Conservation (phyloP, 2,797 vertebrate species). For the Cirrhinus molitorella region DNA sequence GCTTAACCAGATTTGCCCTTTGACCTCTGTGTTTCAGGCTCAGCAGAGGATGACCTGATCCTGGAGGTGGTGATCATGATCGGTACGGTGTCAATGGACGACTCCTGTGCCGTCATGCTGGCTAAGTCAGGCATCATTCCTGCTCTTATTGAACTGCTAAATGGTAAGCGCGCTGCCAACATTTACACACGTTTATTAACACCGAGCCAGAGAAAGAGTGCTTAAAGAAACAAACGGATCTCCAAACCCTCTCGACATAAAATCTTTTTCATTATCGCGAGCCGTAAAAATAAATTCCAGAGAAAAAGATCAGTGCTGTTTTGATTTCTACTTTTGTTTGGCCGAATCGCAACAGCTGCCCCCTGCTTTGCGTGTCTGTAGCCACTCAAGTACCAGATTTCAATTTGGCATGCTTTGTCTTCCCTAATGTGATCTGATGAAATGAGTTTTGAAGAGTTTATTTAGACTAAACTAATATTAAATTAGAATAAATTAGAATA, state of each 20-base stretch:
- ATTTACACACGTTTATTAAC: slow-evolving; percentile 7
- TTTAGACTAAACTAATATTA: slow-evolving; percentile 58
- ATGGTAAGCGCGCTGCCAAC: slow-evolving; percentile 77
- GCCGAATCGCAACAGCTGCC: not conserved
- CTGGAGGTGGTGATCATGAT: slow-evolving; percentile 97
- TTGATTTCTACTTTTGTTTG: slow-evolving; percentile 33
- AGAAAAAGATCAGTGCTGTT: slow-evolving; percentile 3
- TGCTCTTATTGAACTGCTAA: slow-evolving; percentile 92
- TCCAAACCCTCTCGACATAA: slow-evolving; percentile 12
- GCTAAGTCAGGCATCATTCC: slow-evolving; percentile 96
- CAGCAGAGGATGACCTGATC: slow-evolving; percentile 92
- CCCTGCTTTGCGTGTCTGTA: slow-evolving; percentile 11
- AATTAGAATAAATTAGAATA: slow-evolving; percentile 54
- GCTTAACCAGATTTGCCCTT: not conserved
- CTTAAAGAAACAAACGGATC: slow-evolving; percentile 21
- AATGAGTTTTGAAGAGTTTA: slow-evolving; percentile 51
- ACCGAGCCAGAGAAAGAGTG: not conserved
- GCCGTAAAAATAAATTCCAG: slow-evolving; percentile 23
- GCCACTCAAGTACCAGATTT: slow-evolving; percentile 20
- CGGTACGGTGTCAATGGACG: slow-evolving; percentile 95
- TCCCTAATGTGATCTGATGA: slow-evolving; percentile 27
- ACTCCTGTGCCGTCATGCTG: slow-evolving; percentile 93
- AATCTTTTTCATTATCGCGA: slow-evolving; percentile 17
- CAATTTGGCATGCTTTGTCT: slow-evolving; percentile 27
- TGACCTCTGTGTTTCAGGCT: slow-evolving; percentile 75